Conservation (phyloP, 2,888 invertebrate species). For the Gymnosoma rotundatum region DNA sequence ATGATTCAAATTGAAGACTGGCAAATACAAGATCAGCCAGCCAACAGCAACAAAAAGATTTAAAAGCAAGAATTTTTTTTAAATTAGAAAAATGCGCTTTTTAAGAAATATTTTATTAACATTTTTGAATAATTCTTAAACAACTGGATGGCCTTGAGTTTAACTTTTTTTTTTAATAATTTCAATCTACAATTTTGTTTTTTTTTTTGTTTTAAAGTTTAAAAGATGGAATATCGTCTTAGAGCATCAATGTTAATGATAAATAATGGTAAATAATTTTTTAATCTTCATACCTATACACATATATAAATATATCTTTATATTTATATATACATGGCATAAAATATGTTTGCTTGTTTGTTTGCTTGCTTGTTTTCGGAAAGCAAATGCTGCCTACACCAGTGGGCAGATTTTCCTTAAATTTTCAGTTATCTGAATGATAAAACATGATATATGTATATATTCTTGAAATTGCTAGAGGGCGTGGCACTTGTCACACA, state of each 20-base stretch:
- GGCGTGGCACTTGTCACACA: too few species aligned
- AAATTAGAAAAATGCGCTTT: conserved; percentile 28
- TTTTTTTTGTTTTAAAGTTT: background rate
- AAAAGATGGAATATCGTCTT: background rate
- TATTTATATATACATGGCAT: too few species aligned
- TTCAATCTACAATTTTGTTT: conserved; percentile 11
- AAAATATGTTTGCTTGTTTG: too few species aligned
- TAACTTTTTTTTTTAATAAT: conserved; percentile 8
- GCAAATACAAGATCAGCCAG: background rate
- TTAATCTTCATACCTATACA: too few species aligned
- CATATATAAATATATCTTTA: too few species aligned
- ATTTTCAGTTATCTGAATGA: too few species aligned
- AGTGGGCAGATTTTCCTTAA: too few species aligned
- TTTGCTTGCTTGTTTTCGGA: too few species aligned
- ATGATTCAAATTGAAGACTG: conserved; percentile 25
- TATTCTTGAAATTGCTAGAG: too few species aligned
- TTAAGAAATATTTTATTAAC: background rate
- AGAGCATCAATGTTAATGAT: background rate
- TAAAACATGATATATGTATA: too few species aligned
- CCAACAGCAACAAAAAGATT: background rate
- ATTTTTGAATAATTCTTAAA: conserved; percentile 42
- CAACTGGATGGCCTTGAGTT: conserved; percentile 47
- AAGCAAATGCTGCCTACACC: too few species aligned
- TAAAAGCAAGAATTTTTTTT: conserved; percentile 40
- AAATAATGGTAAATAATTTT: too few species aligned